Percentiles rank a stretch among this genome's conserved stretches.
Evolutionary conservation across 1,140 invertebrate genomes (phyloP).

Genomic region (Apocrypta bakeri): DNA sequence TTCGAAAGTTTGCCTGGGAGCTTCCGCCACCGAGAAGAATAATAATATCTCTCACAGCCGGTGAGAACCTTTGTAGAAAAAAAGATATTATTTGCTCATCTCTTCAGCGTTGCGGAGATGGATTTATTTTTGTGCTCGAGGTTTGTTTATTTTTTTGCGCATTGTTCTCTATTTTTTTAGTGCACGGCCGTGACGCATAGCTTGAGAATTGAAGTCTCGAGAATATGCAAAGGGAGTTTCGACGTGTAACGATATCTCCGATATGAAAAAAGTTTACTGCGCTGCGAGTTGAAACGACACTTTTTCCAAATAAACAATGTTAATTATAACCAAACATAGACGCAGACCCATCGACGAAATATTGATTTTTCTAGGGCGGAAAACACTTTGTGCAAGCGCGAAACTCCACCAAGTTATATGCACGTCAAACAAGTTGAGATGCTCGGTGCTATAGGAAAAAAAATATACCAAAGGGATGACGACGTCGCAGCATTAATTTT

Average conservation of each 20-base stretch:
- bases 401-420: no score
- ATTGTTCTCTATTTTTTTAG: no score
- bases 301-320: not conserved
- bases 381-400: no score
- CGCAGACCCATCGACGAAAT: not conserved
- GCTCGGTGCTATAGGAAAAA: not conserved
- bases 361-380: no score
- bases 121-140: not conserved
- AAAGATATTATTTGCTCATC: not conserved
- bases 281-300: no score
- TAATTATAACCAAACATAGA: slow-evolving; percentile 25
- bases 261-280: slow-evolving; percentile 2
- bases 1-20: slow-evolving; percentile 51
- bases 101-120: not conserved
- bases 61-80: not conserved
- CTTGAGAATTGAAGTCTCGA: slow-evolving; percentile 10
- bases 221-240: no score
- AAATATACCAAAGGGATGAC: not conserved
- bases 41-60: slow-evolving; percentile 26
- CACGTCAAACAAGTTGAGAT: no score
- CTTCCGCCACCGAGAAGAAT: slow-evolving; percentile 49
- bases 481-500: slow-evolving; percentile 5
- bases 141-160: no score
- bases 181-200: no score
- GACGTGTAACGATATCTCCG: no score